Evolutionary conservation across 2,113 vertebrate species (phyloP), one percentile per base, ranked within the genome.

Genomic region (Syngnathus typhle): DNA sequence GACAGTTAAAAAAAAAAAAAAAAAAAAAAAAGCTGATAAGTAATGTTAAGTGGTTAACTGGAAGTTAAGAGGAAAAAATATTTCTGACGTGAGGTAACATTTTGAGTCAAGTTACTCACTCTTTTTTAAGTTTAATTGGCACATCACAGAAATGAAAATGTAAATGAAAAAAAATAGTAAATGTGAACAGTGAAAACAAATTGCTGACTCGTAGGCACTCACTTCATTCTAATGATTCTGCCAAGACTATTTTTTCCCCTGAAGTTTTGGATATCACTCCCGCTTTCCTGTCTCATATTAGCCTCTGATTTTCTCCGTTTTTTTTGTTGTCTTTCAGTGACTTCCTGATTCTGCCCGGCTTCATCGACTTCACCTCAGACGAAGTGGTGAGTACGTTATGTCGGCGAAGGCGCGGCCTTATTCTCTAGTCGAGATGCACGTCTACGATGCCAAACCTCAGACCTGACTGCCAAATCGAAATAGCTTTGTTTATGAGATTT

Each of bases 261-360:
- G 7, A 9, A 49, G 6, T n/a, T n/a, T 51, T n/a, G 7, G 18
- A 46, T 15, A 46, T 46, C 15, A 4, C 6, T 41, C 6, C 9
- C 9, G 39, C 32, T 13, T 19, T 56, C 4, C 13, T 37, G 6
- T 32, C 32, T 37, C 4, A 19, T 1, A 6, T 43, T 3, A 32
- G 39, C 6, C 18, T 36, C 60, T 82, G 1, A 82, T 66, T 65
- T n/a, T 76, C 21, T 16, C 27, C 15, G 2, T 47, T 69, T 44
- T 74, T 21, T 15, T 19, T 75, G 71, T 7, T 89, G 72, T 90
- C 79, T 90, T 89, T 65, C 85, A 90, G 88, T 73, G 88, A 90
- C 71, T 90, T 90, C 83, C 83, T 90, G 79, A 90, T 90, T 54
- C 75, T 90, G 8, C 88, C 88, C 3, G 88, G 88, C 72, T 90